Conservation (phyloP, 1,140 invertebrate species). For the Polyergus mexicanus region DNA sequence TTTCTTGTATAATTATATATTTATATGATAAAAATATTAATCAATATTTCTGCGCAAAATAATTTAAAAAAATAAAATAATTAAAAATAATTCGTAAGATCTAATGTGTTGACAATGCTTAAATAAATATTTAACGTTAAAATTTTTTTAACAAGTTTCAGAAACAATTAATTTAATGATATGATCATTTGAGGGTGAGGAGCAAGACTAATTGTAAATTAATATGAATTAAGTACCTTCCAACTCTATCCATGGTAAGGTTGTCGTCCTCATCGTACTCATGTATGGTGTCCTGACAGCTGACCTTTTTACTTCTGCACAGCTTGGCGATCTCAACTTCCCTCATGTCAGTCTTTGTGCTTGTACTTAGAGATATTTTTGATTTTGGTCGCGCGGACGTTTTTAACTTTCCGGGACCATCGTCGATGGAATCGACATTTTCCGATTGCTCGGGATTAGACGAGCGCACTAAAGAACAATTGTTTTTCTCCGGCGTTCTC, state of each 20-base stretch:
- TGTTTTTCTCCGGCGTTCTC: slow-evolving; percentile 77
- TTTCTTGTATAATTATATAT: not conserved
- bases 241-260: slow-evolving; percentile 82
- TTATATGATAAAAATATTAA: not conserved
- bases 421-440: slow-evolving; percentile 39
- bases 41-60: not conserved
- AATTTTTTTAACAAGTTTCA: not conserved
- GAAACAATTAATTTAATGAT: slow-evolving; percentile 3
- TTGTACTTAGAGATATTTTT: slow-evolving; percentile 79
- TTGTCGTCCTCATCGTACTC: slow-evolving; percentile 81
- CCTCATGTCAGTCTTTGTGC: slow-evolving; percentile 76
- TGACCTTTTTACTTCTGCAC: slow-evolving; percentile 77
- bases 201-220: not conserved
- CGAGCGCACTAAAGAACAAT: slow-evolving; percentile 78
- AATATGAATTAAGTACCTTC: slow-evolving; percentile 74
- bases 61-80: not conserved
- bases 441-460: slow-evolving; percentile 66
- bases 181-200: not conserved
- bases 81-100: not conserved
- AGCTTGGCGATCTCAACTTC: slow-evolving; percentile 74
- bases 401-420: slow-evolving; percentile 60
- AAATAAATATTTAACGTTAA: not conserved
- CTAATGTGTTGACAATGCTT: not conserved
- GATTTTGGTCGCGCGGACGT: slow-evolving; percentile 75
- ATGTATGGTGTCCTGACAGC: slow-evolving; percentile 80